These are phyloP conservation scores for Heliconius himera DNA, from an alignment of 1,140 invertebrate species.

Conservation along the genomic window DNA sequence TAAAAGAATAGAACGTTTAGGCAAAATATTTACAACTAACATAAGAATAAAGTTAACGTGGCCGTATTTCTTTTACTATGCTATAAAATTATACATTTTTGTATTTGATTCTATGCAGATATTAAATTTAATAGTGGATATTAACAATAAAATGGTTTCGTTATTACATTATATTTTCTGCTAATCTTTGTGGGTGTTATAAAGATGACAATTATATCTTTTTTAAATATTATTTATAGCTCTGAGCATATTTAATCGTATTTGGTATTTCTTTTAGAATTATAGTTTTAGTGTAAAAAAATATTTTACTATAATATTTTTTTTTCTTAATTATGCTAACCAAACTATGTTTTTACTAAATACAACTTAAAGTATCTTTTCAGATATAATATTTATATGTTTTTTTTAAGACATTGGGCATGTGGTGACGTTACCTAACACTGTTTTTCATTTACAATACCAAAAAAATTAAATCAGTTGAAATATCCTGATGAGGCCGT, in stretches of 20 bases:
- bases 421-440: no score
- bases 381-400: no score
- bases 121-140: conserved; percentile 5
- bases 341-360: no score
- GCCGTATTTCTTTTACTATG: conserved; percentile 61
- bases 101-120: conserved; percentile 16
- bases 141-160: not conserved
- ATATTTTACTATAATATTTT: no score
- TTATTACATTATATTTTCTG: not conserved
- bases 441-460: no score
- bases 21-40: conserved; percentile 62
- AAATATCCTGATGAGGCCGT: no score
- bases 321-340: no score
- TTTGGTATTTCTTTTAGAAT: no score
- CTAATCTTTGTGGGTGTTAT: not conserved
- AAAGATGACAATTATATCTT: not conserved
- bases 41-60: conserved; percentile 58
- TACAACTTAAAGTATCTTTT: no score
- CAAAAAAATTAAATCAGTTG: no score
- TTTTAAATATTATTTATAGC: not conserved
- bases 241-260: not conserved
- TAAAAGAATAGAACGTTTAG: conserved; percentile 62
- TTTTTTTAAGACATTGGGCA: no score
- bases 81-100: conserved; percentile 9
- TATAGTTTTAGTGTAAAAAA: no score